Percentiles rank a stretch among this genome's conserved stretches.
Evolutionary conservation across 2,797 vertebrate species (phyloP).

Genomic region (Cossypha polioptera): DNA sequence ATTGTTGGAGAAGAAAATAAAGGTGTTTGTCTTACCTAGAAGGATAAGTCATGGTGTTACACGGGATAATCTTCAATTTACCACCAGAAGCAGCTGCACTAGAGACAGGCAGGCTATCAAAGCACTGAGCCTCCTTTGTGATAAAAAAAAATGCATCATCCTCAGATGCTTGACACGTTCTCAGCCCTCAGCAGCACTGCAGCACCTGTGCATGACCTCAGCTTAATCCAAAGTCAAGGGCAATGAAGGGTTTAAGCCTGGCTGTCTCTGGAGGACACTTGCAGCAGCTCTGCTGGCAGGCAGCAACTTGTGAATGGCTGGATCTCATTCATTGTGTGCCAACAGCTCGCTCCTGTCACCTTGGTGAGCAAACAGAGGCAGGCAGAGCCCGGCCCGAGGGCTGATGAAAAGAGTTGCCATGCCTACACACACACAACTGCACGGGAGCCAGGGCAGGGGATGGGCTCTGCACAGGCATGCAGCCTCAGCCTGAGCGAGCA

Average conservation of each 20-base stretch:
- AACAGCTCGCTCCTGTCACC: slow-evolving; percentile 17
- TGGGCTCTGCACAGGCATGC: not conserved
- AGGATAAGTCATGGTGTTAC: not conserved
- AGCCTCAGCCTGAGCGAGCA: not conserved
- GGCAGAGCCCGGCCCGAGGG: not conserved
- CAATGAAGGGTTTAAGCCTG: not conserved
- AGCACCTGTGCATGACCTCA: not conserved
- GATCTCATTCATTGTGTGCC: slow-evolving; percentile 51
- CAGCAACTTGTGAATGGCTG: slow-evolving; percentile 35
- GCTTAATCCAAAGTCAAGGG: not conserved
- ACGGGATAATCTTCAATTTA: not conserved
- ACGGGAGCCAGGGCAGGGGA: not conserved
- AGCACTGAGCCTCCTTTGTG: not conserved
- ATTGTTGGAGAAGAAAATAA: not conserved
- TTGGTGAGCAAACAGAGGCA: slow-evolving; percentile 57
- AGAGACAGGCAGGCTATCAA: not conserved
- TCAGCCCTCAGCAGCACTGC: not conserved
- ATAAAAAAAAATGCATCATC: not conserved
- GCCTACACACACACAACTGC: not conserved
- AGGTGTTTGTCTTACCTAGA: not conserved
- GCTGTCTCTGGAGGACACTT: not conserved
- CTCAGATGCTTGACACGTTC: not conserved
- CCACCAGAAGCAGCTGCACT: not conserved
- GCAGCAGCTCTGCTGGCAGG: slow-evolving; percentile 41
- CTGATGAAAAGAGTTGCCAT: not conserved